Base-by-base conservation (phyloP, 2,888 invertebrate genomes). In the Tanytarsus gracilentus region DNA sequence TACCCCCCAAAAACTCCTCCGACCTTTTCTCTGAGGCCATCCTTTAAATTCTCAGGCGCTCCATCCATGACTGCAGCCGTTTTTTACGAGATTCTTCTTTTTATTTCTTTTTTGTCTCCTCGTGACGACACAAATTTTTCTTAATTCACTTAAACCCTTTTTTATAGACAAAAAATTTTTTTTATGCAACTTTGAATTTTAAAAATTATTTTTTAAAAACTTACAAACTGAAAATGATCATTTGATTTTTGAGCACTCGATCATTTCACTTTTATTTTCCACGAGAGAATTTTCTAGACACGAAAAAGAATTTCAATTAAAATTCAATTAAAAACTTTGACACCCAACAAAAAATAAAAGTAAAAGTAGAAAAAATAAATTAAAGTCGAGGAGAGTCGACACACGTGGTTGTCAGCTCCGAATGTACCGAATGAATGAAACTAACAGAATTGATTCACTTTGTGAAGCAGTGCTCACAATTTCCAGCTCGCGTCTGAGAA, bases 351-450 rank as follows among this genome's bases (percentile, higher is more conserved):
- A 23, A 9, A 23, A 44, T 23, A 21, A 44, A 40, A 27, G 1
- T 39, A n/a, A 39, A 55, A 55, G 40, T 3, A 39, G 40, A n/a
- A 26, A 25, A 55, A 36, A n/a, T n/a, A 16, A 25, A 40, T 26
- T 21, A 27, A 25, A n/a, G 26, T 25, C 49, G 49, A 49, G 14
- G 6, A 11, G 16, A 2, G 25, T 25, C 26, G 26, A n/a, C n/a
- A 55, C 55, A 55, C 55, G 55, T 55, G 55, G 55, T 55, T 39
- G 55, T 55, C 55, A 55, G 39, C 21, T 55, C 55, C 40, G 55
- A 55, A 23, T 55, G 55, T 40, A 55, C 55, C 40, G 39, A 55
- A 55, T 55, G 52, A 52, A 18, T 25, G 26, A 14, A 16, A 16
- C 16, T 25, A 25, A 26, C 55, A 40, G 44, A 44, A 21, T 14